Evolutionary conservation across 1,140 invertebrate genomes (phyloP).

Genomic region (Hydropsyche tenuis): DNA sequence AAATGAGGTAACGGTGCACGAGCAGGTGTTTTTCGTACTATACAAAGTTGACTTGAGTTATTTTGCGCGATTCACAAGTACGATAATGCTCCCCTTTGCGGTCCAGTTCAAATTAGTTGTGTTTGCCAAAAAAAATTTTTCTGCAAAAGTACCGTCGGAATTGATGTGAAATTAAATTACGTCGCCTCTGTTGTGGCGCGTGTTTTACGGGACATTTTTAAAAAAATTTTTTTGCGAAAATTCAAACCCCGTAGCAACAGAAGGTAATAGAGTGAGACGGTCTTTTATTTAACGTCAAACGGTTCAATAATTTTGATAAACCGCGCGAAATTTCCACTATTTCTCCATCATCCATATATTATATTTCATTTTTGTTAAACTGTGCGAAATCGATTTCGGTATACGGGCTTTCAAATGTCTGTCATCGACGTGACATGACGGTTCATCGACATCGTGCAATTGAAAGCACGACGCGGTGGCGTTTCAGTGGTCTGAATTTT

Average conservation of each 20-base stretch:
- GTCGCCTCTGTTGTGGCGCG: constrained; percentile 1
- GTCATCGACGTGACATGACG: constrained; percentile 1
- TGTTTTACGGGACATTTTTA: constrained; percentile 16
- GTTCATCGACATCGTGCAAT: constrained; percentile 30
- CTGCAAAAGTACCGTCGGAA: constrained; percentile 14
- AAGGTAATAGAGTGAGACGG: constrained; percentile 8
- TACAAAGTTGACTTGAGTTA: too few species aligned
- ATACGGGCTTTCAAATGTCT: background rate
- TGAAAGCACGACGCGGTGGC: constrained; percentile 13
- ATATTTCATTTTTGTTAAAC: background rate
- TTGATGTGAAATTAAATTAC: constrained; percentile 22
- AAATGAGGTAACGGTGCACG: too few species aligned
- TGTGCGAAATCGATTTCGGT: constrained; percentile 4
- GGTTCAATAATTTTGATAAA: background rate
- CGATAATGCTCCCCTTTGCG: too few species aligned
- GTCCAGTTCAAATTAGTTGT: too few species aligned
- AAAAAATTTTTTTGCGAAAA: constrained; percentile 9
- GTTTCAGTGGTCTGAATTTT: constrained; percentile 17
- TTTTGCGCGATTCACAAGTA: too few species aligned
- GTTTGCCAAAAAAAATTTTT: background rate
- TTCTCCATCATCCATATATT: too few species aligned
- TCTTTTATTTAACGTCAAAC: constrained; percentile 7
- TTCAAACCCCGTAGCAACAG: constrained; percentile 3
- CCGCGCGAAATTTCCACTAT: background rate
- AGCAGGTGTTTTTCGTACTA: too few species aligned